A percentile compares a stretch with the other conserved stretches of the same genome.
phyloP scores from a whole-genome alignment of 2,113 vertebrate species.

The Cnemophilus loriae region DNA sequence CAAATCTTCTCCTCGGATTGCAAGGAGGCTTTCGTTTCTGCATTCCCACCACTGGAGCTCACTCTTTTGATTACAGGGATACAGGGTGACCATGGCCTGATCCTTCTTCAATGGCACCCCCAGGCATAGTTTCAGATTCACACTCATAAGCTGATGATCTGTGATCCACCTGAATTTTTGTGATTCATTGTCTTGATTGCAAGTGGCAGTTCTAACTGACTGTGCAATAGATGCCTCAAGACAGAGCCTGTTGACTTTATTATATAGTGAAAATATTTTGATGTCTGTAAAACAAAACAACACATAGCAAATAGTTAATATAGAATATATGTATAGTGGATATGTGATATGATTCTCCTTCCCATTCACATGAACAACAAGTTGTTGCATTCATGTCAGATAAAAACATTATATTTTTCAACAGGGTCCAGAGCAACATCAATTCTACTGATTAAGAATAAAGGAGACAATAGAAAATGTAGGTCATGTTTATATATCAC shows the following conservation, averaged over 20 bases:
- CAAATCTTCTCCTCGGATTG: conserved; percentile 75
- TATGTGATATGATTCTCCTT: background rate
- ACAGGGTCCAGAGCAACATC: background rate
- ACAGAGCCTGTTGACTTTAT: conserved; percentile 81
- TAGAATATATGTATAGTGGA: background rate
- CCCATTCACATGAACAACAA: background rate
- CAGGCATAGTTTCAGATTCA: conserved; percentile 82
- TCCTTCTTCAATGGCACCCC: conserved; percentile 72
- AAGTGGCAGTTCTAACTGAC: conserved; percentile 65
- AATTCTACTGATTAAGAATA: background rate
- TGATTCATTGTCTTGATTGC: conserved; percentile 67
- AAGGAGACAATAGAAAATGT: background rate
- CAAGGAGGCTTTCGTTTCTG: conserved; percentile 88
- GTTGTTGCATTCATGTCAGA: background rate
- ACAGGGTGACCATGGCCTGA: conserved; percentile 73
- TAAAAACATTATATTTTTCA: background rate
- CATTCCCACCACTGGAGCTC: conserved; percentile 88
- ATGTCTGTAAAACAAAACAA: conserved; percentile 69
- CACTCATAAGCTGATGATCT: conserved; percentile 79
- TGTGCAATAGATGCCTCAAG: conserved; percentile 64
- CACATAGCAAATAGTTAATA: background rate
- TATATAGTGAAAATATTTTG: conserved; percentile 82
- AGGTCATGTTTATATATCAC: background rate
- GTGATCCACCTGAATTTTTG: conserved; percentile 92
- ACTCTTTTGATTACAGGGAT: conserved; percentile 77